Percentiles rank a stretch among this genome's conserved stretches.
Conservation (phyloP, 2,888 invertebrate species). For the Celastrina argiolus region DNA sequence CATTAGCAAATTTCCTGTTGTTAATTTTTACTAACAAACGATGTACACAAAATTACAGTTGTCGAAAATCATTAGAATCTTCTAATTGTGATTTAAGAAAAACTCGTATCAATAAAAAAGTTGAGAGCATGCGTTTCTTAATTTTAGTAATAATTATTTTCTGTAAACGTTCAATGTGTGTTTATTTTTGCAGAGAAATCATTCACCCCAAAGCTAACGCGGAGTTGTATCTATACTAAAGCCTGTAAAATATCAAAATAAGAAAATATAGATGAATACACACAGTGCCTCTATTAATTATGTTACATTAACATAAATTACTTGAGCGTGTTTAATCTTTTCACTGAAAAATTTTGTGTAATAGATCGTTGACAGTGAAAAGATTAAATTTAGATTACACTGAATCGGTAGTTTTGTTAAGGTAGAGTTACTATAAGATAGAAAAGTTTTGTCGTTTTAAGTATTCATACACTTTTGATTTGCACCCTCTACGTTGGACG, state of each 20-base stretch:
- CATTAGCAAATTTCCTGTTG: too few relatives aligned
- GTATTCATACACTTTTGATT: constrained; percentile 53
- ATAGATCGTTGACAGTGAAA: constrained; percentile 49
- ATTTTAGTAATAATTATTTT: neutral
- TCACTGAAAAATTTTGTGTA: constrained; percentile 46
- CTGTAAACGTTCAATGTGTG: neutral
- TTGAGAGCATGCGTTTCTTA: too few relatives aligned
- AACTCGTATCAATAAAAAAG: too few relatives aligned
- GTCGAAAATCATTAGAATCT: too few relatives aligned
- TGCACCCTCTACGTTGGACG: constrained; percentile 33
- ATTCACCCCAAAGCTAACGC: constrained; percentile 18
- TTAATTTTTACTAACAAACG: too few relatives aligned
- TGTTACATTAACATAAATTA: constrained; percentile 78
- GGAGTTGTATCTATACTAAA: constrained; percentile 28
- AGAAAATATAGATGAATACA: constrained; percentile 69
- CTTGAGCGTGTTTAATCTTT: constrained; percentile 68
- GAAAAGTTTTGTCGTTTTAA: constrained; percentile 46
- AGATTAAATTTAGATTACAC: constrained; percentile 66
- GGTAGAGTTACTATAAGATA: constrained; percentile 53
- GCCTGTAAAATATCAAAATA: constrained; percentile 36
- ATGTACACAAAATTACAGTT: too few relatives aligned
- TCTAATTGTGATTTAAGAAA: neutral
- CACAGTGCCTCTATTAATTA: constrained; percentile 79
- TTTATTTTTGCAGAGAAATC: neutral
- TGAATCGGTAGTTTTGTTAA: constrained; percentile 61